Percentiles rank a stretch among this genome's conserved stretches.
These are phyloP conservation scores for Sisor rabdophorus DNA, from an alignment of 2,113 vertebrate genomes.

Conservation along the genomic window DNA sequence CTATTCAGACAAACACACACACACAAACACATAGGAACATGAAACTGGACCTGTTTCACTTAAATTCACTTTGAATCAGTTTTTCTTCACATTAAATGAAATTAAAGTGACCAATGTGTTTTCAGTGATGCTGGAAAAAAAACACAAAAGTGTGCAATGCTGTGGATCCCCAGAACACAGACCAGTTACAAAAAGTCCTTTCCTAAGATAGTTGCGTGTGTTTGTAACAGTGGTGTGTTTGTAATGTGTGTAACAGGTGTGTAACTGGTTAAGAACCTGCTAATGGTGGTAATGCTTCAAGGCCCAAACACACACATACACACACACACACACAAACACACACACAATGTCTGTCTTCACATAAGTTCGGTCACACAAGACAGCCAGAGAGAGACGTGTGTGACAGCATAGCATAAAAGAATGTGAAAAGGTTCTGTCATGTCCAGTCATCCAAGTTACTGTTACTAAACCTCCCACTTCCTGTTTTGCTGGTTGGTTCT, in stretches of 20 bases:
- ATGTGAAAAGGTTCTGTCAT: neutral
- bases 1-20: too few relatives aligned
- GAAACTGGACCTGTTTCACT: neutral
- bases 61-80: neutral
- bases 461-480: neutral
- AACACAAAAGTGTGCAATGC: constrained; percentile 4
- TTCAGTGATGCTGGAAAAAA: neutral
- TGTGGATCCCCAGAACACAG: constrained; percentile 26
- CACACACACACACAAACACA: constrained; percentile 1
- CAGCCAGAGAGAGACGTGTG: neutral
- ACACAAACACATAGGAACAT: neutral
- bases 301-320: neutral
- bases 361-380: neutral
- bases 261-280: neutral
- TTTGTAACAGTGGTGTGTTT: neutral
- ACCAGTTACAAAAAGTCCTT: constrained; percentile 10
- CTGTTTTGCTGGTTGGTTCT: neutral
- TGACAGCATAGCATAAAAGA: neutral
- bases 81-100: neutral
- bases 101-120: neutral
- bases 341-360: neutral
- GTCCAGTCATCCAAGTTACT: neutral
- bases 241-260: neutral
- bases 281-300: neutral
- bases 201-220: constrained; percentile 14